Base-by-base conservation (phyloP, 2,888 invertebrate species). In the Empis stercorea region DNA sequence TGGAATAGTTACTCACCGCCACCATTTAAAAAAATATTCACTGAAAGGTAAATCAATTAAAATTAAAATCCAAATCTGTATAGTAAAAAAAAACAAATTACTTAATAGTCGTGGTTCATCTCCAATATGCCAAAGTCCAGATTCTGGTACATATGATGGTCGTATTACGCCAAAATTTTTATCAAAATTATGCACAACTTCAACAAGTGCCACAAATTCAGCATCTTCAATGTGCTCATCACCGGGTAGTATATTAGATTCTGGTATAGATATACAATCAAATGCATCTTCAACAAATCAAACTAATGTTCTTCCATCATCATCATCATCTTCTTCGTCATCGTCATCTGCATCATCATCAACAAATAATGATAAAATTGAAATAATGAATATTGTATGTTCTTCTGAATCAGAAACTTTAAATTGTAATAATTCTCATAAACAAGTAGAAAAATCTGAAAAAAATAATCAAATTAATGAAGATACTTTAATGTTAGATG, bases 131-230 rank as follows among this genome's bases (percentile, higher is more conserved):
- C 65, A 66, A 46, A 68, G 68, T 41, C 70, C 69, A 10, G 70
- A 70, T 52, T 68, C 68, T 16, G 68, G 67, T 34, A 67, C 66
- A 16, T 66, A 62, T 46, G 68, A 68, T 45, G 70, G 70, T 14
- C 67, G 69, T 44, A 66, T 61, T n/a, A 70, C 70, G 32, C 70
- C 69, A 51, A 69, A 69, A 55, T 63, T 70, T 44, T 60, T 67
- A 45, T 65, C 69, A 5, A 69, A 68, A 54, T 56, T 68, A 5
- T 67, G 64, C 55, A 63, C 63, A 37, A 63, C 57, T 20, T 64
- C 64, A 50, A 56, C 63, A 48, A 57, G 56, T 41, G 13, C 34
- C n/a, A 34, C 34, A 49, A 56, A 57, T 45, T 66, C 68, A 23
- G 59, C 65, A 13, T 66, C 66, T 1, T 64, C 68, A 11, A 58